Base-by-base conservation (phyloP, 2,113 vertebrate genomes). In the Cryptomyrus ogoouensis region DNA sequence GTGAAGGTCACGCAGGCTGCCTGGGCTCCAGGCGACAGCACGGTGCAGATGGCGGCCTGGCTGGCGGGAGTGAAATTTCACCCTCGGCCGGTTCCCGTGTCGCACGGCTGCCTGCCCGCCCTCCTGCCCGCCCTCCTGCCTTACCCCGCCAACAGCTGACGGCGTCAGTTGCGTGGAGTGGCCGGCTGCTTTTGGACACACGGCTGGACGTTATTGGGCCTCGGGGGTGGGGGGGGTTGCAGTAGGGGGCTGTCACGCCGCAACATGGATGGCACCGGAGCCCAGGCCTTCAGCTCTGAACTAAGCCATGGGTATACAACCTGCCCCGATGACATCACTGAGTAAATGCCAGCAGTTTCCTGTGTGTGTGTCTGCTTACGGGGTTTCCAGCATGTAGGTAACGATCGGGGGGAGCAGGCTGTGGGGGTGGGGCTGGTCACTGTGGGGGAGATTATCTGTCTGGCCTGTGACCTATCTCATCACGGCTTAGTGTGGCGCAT, bases 41-140 rank as follows among this genome's bases (percentile, higher is more conserved):
- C 19, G 10, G 83, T n/a, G 42, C 83, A 84, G 83, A 84, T 84
- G 83, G 83, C 83, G 44, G 77, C 35, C 31, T 83, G 77, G 77
- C 19, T 83, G 83, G 83, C 83, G 42, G 83, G 83, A 42, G 83
- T 84, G 83, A 84, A 47, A 84, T 84, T 84, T 84, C 83, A 47
- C 83, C 83, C 83, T 84, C 44, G 83, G 83, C 42, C 44, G 24
- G 83, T 47, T 47, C 44, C 8, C 39, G 83, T 47, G 24, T 84
- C 42, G 44, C 83, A 47, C 44, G 42, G 42, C 21, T 3, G 83
- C 21, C 83, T 0, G 42, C 70, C 52, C 62, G 24, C 56, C 58
- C 58, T 3, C 24, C 58, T 1, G n/a, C n/a, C n/a, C n/a, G n/a
- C n/a, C 21, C 83, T 0, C 21, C 83, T 0, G 70, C 80, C 80